Evolutionary conservation across 1,140 invertebrate genomes (phyloP).

Genomic region (Micrasema minimum): DNA sequence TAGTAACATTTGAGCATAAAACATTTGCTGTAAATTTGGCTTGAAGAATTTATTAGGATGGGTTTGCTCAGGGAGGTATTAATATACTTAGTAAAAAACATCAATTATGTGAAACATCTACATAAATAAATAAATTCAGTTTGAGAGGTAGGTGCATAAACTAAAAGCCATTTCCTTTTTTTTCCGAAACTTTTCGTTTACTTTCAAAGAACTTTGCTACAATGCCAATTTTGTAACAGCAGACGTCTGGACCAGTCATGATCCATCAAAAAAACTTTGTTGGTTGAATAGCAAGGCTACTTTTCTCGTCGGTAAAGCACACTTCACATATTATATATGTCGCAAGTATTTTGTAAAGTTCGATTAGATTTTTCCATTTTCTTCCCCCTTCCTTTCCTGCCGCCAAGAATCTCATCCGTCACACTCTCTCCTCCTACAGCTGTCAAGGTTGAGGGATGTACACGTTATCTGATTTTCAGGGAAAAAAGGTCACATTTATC

Average conservation of each 20-base stretch:
- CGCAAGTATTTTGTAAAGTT: slow-evolving; percentile 32
- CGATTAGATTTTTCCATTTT: slow-evolving; percentile 15
- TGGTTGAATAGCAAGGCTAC: slow-evolving; percentile 42
- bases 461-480: not conserved
- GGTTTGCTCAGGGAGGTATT: too few species aligned
- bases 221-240: not conserved
- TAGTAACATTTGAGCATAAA: too few species aligned
- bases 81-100: too few species aligned
- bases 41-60: too few species aligned
- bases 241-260: slow-evolving; percentile 5
- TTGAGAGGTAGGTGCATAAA: too few species aligned
- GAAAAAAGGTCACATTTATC: slow-evolving; percentile 8
- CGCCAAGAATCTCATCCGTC: slow-evolving; percentile 5
- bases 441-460: slow-evolving; percentile 4
- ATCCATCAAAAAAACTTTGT: slow-evolving; percentile 43
- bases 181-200: too few species aligned
- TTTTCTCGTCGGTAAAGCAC: slow-evolving; percentile 16
- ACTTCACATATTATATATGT: slow-evolving; percentile 18
- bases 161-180: too few species aligned
- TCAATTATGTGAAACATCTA: too few species aligned
- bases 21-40: too few species aligned
- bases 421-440: slow-evolving; percentile 2
- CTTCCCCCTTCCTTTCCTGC: not conserved
- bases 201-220: too few species aligned
- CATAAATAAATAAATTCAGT: too few species aligned